Base-by-base conservation (phyloP, 2,888 invertebrate genomes). In the Brachypterus glaber region DNA sequence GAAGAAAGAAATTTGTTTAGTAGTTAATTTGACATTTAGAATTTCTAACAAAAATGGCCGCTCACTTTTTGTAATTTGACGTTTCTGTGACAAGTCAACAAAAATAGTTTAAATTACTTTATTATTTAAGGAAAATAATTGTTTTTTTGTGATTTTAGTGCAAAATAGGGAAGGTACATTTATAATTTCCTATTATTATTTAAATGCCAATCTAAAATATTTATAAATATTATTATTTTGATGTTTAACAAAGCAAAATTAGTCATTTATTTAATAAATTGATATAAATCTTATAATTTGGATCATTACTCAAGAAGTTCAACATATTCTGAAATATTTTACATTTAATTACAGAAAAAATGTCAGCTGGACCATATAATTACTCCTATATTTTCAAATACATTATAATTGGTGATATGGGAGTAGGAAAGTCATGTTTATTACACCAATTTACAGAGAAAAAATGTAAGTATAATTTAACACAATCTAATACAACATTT, bases 331-430 rank as follows among this genome's bases (percentile, higher is more conserved):
- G n/a, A n/a, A n/a, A n/a, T n/a, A n/a, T n/a, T n/a, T 35, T 35
- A 15, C 42, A 38, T 41, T 45, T 48, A 38, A 43, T 47, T 47
- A 45, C 41, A 45, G 46, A 12, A 63, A 80, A 70, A 60, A 90
- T 90, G 90, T 83, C 91, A 52, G 83, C 91, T 51, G 95, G 93
- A 62, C 97, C 97, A 39, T 98, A 97, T 67, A 98, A 97, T 71
- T 98, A 99, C 70, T 95, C 96, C 29, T 99, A 98, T 66, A 99
- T 99, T 65, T 99, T 99, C 70, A 99, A 99, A 68, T 99, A 98
- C 66, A 98, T 98, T 59, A 98, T 98, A 53, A 97, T 98, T 67
- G 98, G 93, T 55, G 97, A 99, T 67, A 99, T 99, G 98, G 98
- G 98, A 48, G 98, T 98, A 41, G 98, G 98, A 44, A 99, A 99